Percentiles rank a stretch among this genome's conserved stretches.
Conservation (phyloP, 2,888 invertebrate genomes). For the Nowickia ferox region DNA sequence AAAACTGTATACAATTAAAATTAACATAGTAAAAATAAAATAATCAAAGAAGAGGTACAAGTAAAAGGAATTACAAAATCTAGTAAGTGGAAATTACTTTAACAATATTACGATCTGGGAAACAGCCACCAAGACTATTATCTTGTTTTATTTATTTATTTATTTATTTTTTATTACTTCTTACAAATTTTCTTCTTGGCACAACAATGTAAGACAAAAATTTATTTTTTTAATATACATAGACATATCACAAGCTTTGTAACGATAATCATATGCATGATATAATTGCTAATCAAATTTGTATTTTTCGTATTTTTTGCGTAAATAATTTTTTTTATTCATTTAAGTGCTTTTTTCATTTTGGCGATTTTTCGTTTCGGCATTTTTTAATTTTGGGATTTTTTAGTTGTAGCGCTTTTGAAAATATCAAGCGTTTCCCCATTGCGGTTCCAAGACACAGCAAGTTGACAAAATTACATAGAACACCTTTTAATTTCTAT, state of each 20-base stretch:
- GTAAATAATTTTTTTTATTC: too few species aligned
- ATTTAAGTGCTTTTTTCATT: too few species aligned
- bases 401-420: too few species aligned
- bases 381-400: too few species aligned
- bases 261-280: not conserved
- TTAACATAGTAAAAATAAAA: not conserved
- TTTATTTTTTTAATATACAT: not conserved
- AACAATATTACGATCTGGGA: constrained; percentile 21
- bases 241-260: not conserved
- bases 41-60: not conserved
- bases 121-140: constrained; percentile 8
- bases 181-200: constrained; percentile 46
- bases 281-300: too few species aligned
- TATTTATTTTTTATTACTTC: constrained; percentile 6
- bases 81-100: constrained; percentile 26
- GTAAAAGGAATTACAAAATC: constrained; percentile 16
- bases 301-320: not conserved
- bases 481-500: too few species aligned
- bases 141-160: too few species aligned
- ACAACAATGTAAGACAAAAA: not conserved
- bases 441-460: too few species aligned
- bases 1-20: constrained; percentile 39
- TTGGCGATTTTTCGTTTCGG: too few species aligned
- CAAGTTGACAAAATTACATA: too few species aligned
- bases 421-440: too few species aligned